Base-by-base conservation (phyloP, 2,888 invertebrate species). In the Noctua janthina region DNA sequence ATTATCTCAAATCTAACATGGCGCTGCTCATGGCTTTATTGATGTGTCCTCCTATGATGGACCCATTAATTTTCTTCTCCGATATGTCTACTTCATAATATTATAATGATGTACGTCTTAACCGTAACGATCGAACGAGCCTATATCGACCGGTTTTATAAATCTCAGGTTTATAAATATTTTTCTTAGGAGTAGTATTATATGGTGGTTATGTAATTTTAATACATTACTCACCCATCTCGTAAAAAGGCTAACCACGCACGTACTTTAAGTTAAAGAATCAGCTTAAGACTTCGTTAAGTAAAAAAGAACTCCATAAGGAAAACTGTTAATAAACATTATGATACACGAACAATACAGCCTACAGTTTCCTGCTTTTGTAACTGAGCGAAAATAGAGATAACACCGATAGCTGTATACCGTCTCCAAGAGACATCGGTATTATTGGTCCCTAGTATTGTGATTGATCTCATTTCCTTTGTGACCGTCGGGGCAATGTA, bases 401-500 rank as follows among this genome's bases (percentile, higher is more conserved):
- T 76, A 79, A 62, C 59, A 78, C 77, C 75, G 81, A 82, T 79
- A 72, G 74, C 72, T 77, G 35, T 75, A 74, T 67, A 87, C 75
- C 62, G 71, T 82, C 77, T 84, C 69, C 13, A 80, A 72, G 80
- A 89, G 86, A 85, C 85, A 88, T 85, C 76, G 79, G 80, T 82
- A 88, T 89, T 88, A 87, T 90, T 87, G 87, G 86, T 84, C 87
- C 81, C 82, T 79, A 85, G 85, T 87, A 88, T 88, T 89, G 91
- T 94, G 94, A 95, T 95, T 94, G 94, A 95, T 95, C 94, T 94
- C 92, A 93, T 93, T 94, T 93, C 92, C 93, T 94, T 93, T 93
- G 93, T 93, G 91, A 93, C 92, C 92, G 91, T 91, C 91, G 92
- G 90, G 90, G 91, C 92, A 91, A 91, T 91, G 92, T 92, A 93